These are phyloP conservation scores for Mantis religiosa DNA, from an alignment of 2,888 invertebrate genomes.

Conservation along the genomic window DNA sequence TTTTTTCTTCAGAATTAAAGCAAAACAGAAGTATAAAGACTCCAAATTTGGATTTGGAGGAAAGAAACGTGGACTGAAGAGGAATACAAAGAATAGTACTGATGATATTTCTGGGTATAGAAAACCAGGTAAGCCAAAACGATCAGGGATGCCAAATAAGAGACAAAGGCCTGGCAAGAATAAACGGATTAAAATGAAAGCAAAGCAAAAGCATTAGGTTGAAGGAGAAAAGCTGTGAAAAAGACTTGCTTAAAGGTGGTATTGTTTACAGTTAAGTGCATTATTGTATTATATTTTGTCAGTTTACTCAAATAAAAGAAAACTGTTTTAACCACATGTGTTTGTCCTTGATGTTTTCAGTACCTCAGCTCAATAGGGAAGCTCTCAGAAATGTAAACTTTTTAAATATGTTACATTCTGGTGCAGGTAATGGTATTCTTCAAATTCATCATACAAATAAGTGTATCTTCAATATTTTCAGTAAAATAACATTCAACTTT, in stretches of 20 bases:
- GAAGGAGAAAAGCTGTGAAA: slow-evolving; percentile 14
- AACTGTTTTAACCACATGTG: neutral
- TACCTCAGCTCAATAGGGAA: too few relatives aligned
- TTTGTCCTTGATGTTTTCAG: too few relatives aligned
- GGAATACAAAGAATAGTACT: slow-evolving; percentile 78
- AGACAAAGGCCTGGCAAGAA: slow-evolving; percentile 42
- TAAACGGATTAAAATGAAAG: slow-evolving; percentile 46
- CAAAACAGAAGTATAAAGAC: slow-evolving; percentile 67
- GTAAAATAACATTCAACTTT: too few relatives aligned
- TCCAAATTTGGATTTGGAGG: slow-evolving; percentile 93
- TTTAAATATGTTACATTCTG: too few relatives aligned
- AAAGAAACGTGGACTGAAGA: slow-evolving; percentile 84
- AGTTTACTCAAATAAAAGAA: neutral
- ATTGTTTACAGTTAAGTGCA: slow-evolving; percentile 2
- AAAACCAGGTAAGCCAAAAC: slow-evolving; percentile 35
- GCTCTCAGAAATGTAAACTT: too few relatives aligned
- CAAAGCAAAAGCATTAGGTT: slow-evolving; percentile 40
- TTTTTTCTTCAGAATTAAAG: slow-evolving; percentile 37
- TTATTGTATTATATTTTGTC: slow-evolving; percentile 25
- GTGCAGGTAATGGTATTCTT: too few relatives aligned
- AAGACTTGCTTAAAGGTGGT: neutral
- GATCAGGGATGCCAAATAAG: slow-evolving; percentile 10
- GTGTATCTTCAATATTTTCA: too few relatives aligned
- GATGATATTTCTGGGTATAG: slow-evolving; percentile 59
- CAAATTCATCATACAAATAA: too few relatives aligned